phyloP scores from a whole-genome alignment of 2,113 vertebrate genomes.

The Crotalus viridis region DNA sequence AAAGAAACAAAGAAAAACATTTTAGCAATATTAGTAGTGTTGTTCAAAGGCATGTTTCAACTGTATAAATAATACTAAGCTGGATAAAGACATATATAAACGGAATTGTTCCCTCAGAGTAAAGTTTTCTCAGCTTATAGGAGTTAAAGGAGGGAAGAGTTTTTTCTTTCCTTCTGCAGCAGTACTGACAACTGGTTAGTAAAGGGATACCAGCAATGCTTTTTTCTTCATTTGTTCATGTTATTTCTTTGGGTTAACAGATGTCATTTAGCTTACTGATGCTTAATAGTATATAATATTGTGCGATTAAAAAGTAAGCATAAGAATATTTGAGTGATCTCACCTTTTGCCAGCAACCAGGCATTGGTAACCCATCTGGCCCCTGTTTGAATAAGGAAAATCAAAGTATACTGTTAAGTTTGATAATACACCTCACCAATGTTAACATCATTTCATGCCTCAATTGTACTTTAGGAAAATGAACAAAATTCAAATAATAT shows the following conservation, averaged over 20 bases:
- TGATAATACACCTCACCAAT: slow-evolving; percentile 2
- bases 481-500: slow-evolving; percentile 42
- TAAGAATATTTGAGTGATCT: slow-evolving; percentile 27
- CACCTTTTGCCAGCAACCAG: slow-evolving; percentile 99
- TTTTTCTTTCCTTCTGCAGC: not conserved
- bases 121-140: not conserved
- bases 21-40: slow-evolving; percentile 65
- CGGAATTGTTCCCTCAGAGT: not conserved
- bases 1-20: slow-evolving; percentile 77
- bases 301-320: not conserved
- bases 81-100: not conserved
- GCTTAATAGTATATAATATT: not conserved
- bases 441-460: slow-evolving; percentile 10
- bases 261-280: not conserved
- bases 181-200: not conserved
- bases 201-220: not conserved
- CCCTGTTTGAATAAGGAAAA: slow-evolving; percentile 76
- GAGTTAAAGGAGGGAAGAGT: not conserved
- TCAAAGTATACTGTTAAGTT: slow-evolving; percentile 27
- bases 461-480: slow-evolving; percentile 18
- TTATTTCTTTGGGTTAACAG: not conserved
- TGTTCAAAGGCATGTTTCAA: slow-evolving; percentile 29
- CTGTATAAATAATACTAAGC: slow-evolving; percentile 2
- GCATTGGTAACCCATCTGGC: slow-evolving; percentile 98
- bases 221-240: not conserved